Evolutionary conservation across 2,797 vertebrate species (phyloP), one percentile per base, ranked within the genome.

Genomic region (Arrhamphus sclerolepis): DNA sequence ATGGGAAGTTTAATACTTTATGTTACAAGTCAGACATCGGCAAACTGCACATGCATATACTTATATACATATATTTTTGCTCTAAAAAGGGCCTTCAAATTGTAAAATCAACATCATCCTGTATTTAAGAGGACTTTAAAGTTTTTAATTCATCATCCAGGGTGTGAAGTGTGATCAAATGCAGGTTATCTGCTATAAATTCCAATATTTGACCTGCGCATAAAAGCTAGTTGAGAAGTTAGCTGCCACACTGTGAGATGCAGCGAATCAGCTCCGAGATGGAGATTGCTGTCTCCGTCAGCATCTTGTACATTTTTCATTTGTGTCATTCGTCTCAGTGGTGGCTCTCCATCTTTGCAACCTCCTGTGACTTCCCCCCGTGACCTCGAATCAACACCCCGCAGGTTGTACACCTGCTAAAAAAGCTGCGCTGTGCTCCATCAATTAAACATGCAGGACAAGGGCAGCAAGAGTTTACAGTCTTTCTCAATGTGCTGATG

Each of bases 381-480:
- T 80, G 75, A 31, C 77, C 76, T 74, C 75, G 61, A 63, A 65
- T 71, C 57, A 63, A 28, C 54, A 58, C 56, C 42, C 65, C 22
- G 62, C 7, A 41, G 71, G 61, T 52, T 28, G 51, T 49, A 59
- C 71, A 72, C 78, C 75, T 75, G 62, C 80, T 70, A 83, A 80
- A 84, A n/a, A 83, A 77, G 62, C 81, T 66, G 64, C 47, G 58
- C 77, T 54, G 79, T 41, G 4, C 24, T 18, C 10, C 81, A 89
- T 91, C 60, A 78, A 90, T 90, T 81, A 89, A 89, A 88, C 82
- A 90, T 85, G 82, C 55, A 22, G 11, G 70, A 62, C 70, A 52
- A 84, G 86, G 86, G 86, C 81, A 80, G 43, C 51, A 64, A 76
- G 84, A 89, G 88, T 89, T 90, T 86, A 88, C 11, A 4, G 73